Evolutionary conservation across 2,113 vertebrate species (phyloP), one percentile per base, ranked within the genome.

Genomic region (Dryoscopus gambensis): DNA sequence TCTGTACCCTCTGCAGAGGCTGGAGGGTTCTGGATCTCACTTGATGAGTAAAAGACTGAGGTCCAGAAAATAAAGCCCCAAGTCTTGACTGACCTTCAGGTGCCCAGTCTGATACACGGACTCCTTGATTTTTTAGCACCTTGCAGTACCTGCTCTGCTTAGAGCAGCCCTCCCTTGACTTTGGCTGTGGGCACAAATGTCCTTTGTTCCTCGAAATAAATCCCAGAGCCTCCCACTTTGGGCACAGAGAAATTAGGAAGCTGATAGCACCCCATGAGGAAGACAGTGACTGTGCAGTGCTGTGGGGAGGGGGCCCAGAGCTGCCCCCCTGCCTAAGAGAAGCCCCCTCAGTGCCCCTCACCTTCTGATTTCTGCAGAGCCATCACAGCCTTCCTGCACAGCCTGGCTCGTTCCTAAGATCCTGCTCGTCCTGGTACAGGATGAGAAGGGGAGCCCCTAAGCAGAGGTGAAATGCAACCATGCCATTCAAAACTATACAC

Each of bases 321-420:
- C 37, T 62, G 19, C 10, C 15, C 20, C 15, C 6, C 16, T 37
- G 59, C 17, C 2, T 11, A 40, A 40, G 14, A 64, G 46, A 62
- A 31, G 6, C 39, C 20, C 52, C 13, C 20, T 42, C 18, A 33
- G 44, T 27, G 40, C 35, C 85, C 75, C 60, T 89, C 42, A 23
- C 23, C 73, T 40, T 40, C 40, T 37, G 67, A 21, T 59, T 15
- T 11, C 55, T 69, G 55, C 63, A 55, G 60, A 56, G 60, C 44
- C 40, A 60, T n/a, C 27, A 52, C 35, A 6, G 20, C 23, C 19
- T 20, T 44, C 7, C 13, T 67, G n/a, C 52, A 44, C 47, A 57
- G 24, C 62, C 25, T 0, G 1, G 20, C 35, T 84, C 0, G 0
- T 33, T 76, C 71, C 71, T 50, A 42, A 39, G 79, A 21, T 37